Conservation (phyloP, 2,797 vertebrate species). For the Acanthurus lineatus region DNA sequence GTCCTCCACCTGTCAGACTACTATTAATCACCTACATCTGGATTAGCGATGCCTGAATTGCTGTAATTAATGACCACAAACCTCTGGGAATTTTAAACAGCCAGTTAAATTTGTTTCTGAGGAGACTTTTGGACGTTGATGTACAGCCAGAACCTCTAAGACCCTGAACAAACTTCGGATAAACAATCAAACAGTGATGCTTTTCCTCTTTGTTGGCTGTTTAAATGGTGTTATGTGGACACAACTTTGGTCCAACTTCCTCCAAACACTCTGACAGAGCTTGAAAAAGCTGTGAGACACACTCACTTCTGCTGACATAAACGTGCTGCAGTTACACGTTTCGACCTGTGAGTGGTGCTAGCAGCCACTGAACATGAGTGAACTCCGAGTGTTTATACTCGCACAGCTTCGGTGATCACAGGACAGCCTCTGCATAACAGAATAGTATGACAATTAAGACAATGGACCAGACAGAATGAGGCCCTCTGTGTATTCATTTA, state of each 20-base stretch:
- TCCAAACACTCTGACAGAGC: neutral
- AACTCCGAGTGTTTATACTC: neutral
- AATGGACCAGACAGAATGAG: constrained; percentile 53
- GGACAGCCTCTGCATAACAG: constrained; percentile 23
- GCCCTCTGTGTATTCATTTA: constrained; percentile 42
- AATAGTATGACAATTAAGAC: constrained; percentile 46
- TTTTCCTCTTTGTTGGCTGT: neutral
- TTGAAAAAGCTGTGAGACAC: no score
- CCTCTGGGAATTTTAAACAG: constrained; percentile 41
- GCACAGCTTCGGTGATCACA: constrained; percentile 25
- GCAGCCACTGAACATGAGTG: constrained; percentile 1
- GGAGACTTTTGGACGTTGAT: constrained; percentile 24
- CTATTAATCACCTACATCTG: constrained; percentile 65
- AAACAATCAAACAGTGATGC: neutral
- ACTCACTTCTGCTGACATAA: rapidly evolving
- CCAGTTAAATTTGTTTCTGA: constrained; percentile 25
- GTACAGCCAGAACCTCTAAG: constrained; percentile 6
- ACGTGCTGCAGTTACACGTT: constrained; percentile 36
- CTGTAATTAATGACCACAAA: constrained; percentile 66
- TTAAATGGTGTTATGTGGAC: no score
- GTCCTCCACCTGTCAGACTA: constrained; percentile 49
- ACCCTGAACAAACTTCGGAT: constrained; percentile 5
- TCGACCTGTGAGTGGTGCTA: constrained; percentile 54
- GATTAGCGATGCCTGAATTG: constrained; percentile 43
- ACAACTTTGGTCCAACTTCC: neutral